phyloP scores from a whole-genome alignment of 1,140 invertebrate genomes.

The Drosophila trapezifrons region DNA sequence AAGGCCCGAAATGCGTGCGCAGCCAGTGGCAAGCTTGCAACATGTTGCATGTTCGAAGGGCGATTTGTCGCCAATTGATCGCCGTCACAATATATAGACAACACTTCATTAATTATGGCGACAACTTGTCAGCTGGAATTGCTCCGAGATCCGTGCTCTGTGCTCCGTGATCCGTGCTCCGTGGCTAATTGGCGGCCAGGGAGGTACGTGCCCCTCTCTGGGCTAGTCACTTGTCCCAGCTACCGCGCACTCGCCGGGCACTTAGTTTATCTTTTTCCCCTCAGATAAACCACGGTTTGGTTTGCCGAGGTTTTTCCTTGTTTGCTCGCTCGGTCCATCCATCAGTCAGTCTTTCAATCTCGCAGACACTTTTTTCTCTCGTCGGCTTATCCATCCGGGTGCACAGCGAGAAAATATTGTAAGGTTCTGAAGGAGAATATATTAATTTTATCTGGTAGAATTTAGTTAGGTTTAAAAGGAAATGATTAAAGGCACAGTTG shows the following conservation, averaged over 20 bases:
- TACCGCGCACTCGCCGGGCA: slow-evolving; percentile 52
- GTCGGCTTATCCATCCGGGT: slow-evolving; percentile 36
- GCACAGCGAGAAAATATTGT: background rate
- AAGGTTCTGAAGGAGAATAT: background rate
- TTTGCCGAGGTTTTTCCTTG: slow-evolving; percentile 52
- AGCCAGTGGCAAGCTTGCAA: slow-evolving; percentile 48
- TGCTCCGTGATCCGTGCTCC: background rate
- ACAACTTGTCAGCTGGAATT: slow-evolving; percentile 47
- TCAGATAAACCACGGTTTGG: slow-evolving; percentile 66
- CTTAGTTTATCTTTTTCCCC: slow-evolving; percentile 52
- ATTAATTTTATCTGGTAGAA: accelerated
- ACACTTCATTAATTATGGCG: slow-evolving; percentile 47
- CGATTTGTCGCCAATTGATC: slow-evolving; percentile 45
- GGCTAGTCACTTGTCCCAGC: slow-evolving; percentile 38
- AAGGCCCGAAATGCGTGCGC: slow-evolving; percentile 42
- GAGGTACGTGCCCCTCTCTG: background rate
- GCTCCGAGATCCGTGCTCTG: slow-evolving; percentile 9
- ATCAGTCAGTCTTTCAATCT: slow-evolving; percentile 71
- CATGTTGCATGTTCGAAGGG: slow-evolving; percentile 38
- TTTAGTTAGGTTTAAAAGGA: too few relatives aligned
- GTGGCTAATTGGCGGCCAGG: slow-evolving; percentile 30
- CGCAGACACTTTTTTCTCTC: slow-evolving; percentile 61
- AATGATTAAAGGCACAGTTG: too few relatives aligned
- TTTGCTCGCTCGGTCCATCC: slow-evolving; percentile 48
- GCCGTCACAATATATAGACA: slow-evolving; percentile 39